A percentile compares a stretch with the other conserved stretches of the same genome.
Conservation (phyloP, 2,797 vertebrate genomes). For the Loris lydekkerianus region DNA sequence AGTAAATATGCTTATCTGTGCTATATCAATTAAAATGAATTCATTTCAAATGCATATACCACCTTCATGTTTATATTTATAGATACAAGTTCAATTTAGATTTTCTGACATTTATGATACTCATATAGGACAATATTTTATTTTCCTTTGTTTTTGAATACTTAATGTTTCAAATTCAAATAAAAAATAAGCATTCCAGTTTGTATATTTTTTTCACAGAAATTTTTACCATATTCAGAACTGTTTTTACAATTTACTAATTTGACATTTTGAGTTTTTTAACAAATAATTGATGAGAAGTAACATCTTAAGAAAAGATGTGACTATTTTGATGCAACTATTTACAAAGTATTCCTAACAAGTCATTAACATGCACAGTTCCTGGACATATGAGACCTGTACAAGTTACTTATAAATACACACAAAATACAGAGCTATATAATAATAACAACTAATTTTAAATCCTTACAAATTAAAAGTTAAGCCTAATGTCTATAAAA, state of each 20-base stretch:
- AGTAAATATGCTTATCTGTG: conserved; percentile 67
- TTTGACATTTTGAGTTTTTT: conserved; percentile 41
- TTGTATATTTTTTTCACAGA: conserved; percentile 69
- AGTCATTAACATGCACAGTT: conserved; percentile 44
- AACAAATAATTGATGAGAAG: conserved; percentile 65
- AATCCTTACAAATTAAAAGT: conserved; percentile 48
- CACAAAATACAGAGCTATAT: conserved; percentile 51
- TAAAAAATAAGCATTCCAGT: conserved; percentile 55
- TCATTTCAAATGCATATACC: conserved; percentile 64
- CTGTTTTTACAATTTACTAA: conserved; percentile 63
- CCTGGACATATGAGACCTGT: not conserved
- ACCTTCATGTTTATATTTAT: conserved; percentile 61
- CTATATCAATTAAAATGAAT: conserved; percentile 62
- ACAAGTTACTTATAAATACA: conserved; percentile 47
- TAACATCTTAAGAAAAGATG: conserved; percentile 45
- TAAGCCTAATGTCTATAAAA: conserved; percentile 63
- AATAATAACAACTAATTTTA: conserved; percentile 31
- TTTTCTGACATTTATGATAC: conserved; percentile 55
- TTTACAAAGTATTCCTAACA: conserved; percentile 26
- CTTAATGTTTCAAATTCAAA: conserved; percentile 65
- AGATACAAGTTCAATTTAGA: conserved; percentile 54
- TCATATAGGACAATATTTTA: conserved; percentile 19
- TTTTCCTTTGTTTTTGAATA: conserved; percentile 72
- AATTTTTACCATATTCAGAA: conserved; percentile 68
- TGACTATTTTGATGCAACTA: conserved; percentile 34